Evolutionary conservation across 2,888 invertebrate species (phyloP).

Genomic region (Tiphia femorata): DNA sequence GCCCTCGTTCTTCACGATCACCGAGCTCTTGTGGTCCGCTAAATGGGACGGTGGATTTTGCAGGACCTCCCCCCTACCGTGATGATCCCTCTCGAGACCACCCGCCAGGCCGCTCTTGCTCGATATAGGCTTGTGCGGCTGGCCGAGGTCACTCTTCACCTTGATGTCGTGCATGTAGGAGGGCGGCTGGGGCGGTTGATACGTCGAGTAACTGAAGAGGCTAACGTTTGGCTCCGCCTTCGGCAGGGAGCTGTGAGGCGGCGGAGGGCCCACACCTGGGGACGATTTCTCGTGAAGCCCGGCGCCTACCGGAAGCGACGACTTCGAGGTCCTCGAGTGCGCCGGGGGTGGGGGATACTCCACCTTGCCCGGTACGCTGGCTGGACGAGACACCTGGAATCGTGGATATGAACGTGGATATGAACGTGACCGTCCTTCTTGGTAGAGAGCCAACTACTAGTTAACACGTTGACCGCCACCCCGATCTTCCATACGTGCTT

Average conservation of each 20-base stretch:
- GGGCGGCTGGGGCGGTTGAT: constrained; percentile 70
- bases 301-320: constrained; percentile 62
- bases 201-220: constrained; percentile 77
- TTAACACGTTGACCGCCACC: too few relatives aligned
- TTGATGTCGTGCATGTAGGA: constrained; percentile 74
- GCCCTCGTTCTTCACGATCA: constrained; percentile 84
- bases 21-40: constrained; percentile 80
- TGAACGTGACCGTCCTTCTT: too few relatives aligned
- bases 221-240: constrained; percentile 80
- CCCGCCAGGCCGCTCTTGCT: constrained; percentile 62
- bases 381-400: constrained; percentile 60
- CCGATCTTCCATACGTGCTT: too few relatives aligned
- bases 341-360: constrained; percentile 70
- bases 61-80: constrained; percentile 67
- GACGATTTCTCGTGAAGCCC: constrained; percentile 57
- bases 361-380: constrained; percentile 63
- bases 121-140: constrained; percentile 59
- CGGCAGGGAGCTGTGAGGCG: constrained; percentile 63
- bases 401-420: neutral
- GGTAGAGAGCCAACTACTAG: too few relatives aligned
- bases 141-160: constrained; percentile 71
- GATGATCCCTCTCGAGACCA: constrained; percentile 66
- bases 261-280: constrained; percentile 37
- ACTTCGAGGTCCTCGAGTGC: constrained; percentile 67
- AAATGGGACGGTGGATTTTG: constrained; percentile 79